Conservation (phyloP, 2,113 vertebrate genomes). For the Isurus oxyrinchus region DNA sequence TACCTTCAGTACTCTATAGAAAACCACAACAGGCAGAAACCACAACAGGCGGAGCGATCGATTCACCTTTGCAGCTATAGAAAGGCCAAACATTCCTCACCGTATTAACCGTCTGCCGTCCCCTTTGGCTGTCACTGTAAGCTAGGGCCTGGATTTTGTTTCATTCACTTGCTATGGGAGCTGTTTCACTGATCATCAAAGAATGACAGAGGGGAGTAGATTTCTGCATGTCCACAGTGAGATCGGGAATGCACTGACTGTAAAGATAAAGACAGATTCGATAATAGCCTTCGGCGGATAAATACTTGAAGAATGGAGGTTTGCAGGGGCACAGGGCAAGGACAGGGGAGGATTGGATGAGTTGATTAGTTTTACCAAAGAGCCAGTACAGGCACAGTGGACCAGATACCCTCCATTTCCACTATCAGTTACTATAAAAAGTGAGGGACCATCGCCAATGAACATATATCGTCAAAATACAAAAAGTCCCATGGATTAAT, state of each 20-base stretch:
- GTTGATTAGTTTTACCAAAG: neutral
- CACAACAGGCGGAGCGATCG: too few relatives aligned
- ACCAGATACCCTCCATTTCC: too few relatives aligned
- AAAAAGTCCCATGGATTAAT: neutral
- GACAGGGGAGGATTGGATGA: neutral
- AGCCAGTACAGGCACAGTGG: neutral
- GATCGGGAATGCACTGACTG: too few relatives aligned
- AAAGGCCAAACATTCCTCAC: neutral
- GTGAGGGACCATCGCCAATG: too few relatives aligned
- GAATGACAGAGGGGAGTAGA: neutral
- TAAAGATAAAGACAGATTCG: too few relatives aligned
- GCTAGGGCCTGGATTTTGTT: neutral
- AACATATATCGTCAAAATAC: too few relatives aligned
- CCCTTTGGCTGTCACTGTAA: too few relatives aligned
- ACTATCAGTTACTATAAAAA: too few relatives aligned
- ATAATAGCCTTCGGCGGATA: too few relatives aligned
- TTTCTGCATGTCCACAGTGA: too few relatives aligned
- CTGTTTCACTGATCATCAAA: neutral
- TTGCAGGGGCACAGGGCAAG: neutral
- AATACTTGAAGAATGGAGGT: neutral
- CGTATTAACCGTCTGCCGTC: neutral
- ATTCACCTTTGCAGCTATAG: neutral
- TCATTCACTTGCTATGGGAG: neutral
- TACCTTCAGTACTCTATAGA: neutral
- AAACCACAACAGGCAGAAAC: neutral